Evolutionary conservation across 2,888 invertebrate species (phyloP), one percentile per base, ranked within the genome.

Genomic region (Danaus chrysippus): DNA sequence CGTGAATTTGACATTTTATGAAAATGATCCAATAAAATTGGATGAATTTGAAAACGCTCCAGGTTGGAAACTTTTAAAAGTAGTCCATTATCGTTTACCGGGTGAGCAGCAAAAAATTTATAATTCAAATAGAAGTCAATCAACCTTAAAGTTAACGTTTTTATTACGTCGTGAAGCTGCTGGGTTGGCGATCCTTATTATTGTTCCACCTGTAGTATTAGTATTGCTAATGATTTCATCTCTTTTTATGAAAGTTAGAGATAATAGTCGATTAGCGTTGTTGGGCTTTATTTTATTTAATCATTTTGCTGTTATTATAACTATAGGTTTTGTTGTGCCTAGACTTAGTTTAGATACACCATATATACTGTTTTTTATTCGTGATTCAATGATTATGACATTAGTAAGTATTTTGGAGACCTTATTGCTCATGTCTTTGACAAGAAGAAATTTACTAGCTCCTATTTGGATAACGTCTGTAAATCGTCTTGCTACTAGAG

Each of bases 301-400:
- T 12, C 94, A 94, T 73, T 91, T 93, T 63, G 75, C 92, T 34
- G 92, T 92, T 73, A 78, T 94, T 1, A 92, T 92, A 54, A 92
- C 93, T 76, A 80, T 94, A 13, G 91, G 92, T n/a, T 93, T 92
- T 83, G 83, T 90, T 61, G 80, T 94, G 44, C 94, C 94, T 2
- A 86, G 91, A 64, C 92, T 92, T 73, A 93, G 94, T 61, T 79
- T 87, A 1, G 91, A 91, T 15, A 86, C 92, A 41, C 94, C 94
- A 1, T 88, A 93, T 61, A 85, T 94, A 63, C 69, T 91, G 62
- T 70, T 88, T 59, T 90, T 91, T 62, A 71, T 90, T 2, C 81
- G 89, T 15, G 91, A 91, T 67, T 91, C 91, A 0, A 88, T 90
- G 89, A 67, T 90, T 34, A 61, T 91, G 44, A 86, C 87, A 3